Percentiles rank a stretch among this genome's conserved stretches.
Conservation (phyloP, 2,888 invertebrate species). For the Cremastinae sp. region DNA sequence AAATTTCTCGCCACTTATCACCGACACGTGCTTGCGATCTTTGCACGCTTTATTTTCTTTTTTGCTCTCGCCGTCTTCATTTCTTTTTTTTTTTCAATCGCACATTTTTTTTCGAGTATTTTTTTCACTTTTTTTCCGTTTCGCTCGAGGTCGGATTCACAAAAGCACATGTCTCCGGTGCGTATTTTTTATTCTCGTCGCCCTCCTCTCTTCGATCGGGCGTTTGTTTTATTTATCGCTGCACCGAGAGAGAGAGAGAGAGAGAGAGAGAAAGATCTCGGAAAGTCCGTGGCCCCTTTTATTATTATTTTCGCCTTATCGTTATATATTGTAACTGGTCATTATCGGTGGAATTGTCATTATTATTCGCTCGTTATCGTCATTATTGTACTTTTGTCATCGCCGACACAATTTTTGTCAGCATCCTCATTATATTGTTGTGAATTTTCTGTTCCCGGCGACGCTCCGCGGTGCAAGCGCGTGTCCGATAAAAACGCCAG, state of each 20-base stretch:
- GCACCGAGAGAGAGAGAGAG: no score
- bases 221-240: no score
- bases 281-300: no score
- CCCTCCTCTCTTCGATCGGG: no score
- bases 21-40: conserved; percentile 2
- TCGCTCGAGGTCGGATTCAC: no score
- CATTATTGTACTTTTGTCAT: conserved; percentile 30
- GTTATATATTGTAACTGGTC: background rate
- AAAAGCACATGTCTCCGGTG: no score
- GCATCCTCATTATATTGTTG: background rate
- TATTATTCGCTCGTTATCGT: background rate
- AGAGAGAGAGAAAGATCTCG: no score
- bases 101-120: no score
- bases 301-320: background rate
- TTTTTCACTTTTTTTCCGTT: no score
- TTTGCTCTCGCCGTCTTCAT: no score
- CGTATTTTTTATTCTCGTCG: no score
- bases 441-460: background rate
- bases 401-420: conserved; percentile 35
- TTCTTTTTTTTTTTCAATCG: conserved; percentile 17
- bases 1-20: conserved; percentile 5
- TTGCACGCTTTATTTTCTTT: background rate
- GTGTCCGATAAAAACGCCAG: conserved; percentile 28
- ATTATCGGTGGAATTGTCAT: background rate
- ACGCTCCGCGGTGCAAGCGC: conserved; percentile 23